phyloP scores from a whole-genome alignment of 2,113 vertebrate genomes.

The Mus spicilegus region DNA sequence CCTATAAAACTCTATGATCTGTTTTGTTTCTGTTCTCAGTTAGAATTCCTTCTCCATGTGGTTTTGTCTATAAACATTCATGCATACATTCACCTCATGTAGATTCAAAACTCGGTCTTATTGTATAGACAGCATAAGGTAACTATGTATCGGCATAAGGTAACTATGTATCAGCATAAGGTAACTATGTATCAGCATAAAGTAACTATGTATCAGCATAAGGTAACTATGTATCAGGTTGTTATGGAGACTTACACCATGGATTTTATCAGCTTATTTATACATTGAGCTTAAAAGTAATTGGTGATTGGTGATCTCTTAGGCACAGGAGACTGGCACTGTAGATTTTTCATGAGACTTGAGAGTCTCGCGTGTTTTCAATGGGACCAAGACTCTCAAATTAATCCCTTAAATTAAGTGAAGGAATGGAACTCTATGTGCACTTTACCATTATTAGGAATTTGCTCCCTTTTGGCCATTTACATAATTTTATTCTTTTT shows the following conservation, averaged over 20 bases:
- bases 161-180: no score
- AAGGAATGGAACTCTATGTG: neutral
- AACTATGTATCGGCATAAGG: neutral
- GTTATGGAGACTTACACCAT: neutral
- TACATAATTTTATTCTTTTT: no score
- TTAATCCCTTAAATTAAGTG: neutral
- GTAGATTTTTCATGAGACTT: neutral
- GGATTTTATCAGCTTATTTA: neutral
- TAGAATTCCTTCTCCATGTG: neutral
- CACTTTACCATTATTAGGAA: neutral
- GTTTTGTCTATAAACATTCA: neutral
- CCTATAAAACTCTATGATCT: neutral
- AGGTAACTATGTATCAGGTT: no score
- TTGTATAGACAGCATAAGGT: neutral
- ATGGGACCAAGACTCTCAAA: neutral
- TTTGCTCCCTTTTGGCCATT: no score
- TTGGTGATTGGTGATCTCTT: neutral
- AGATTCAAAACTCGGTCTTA: neutral
- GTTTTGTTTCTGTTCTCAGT: neutral
- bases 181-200: no score
- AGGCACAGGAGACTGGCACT: neutral
- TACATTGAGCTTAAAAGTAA: neutral
- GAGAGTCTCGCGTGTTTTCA: neutral
- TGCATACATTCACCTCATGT: neutral
- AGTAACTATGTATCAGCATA: neutral